Evolutionary conservation across 2,797 vertebrate species (phyloP), one percentile per base, ranked within the genome.

Genomic region (Alca torda): DNA sequence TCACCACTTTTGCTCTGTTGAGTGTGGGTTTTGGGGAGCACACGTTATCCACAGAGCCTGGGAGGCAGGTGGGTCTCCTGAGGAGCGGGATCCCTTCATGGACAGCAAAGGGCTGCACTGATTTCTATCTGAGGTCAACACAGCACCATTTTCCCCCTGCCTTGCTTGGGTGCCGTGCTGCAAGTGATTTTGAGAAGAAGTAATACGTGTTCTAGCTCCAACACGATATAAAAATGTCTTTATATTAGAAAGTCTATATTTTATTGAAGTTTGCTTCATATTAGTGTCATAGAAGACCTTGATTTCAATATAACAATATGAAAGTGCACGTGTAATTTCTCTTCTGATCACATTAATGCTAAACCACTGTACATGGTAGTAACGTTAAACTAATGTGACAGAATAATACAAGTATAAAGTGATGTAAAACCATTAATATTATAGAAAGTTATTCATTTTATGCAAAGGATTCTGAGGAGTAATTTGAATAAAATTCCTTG

Each of bases 381-480:
- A 95, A 94, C 91, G 96, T 98, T 97, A 97, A 96, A 96, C 89
- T 93, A 96, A 96, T 96, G 90, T 97, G 97, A 97, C 97, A 97
- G 97, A 94, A 93, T 83, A 92, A 97, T 97, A 87, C 78, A 92
- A 95, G 94, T 60, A 54, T 95, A 93, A 98, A 96, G 95, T 85
- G 90, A 96, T 95, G 91, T 96, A 96, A 98, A 97, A 87, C 75
- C 96, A 90, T 94, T 97, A 90, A 95, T 97, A 97, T 94, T 95
- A 95, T 94, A 91, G 95, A 89, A 96, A 96, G 80, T 95, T 97
- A 96, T 95, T 95, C 79, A 91, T 84, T 92, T 86, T 77, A 96
- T 94, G 88, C 73, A 83, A 73, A 92, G 76, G 91, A 92, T 93
- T 92, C 56, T 16, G 48, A 95, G 84, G 89, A 95, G 79, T 57